A percentile compares a stretch with the other conserved stretches of the same genome.
phyloP scores from a whole-genome alignment of 2,797 vertebrate species.

The Hyperoplus immaculatus region DNA sequence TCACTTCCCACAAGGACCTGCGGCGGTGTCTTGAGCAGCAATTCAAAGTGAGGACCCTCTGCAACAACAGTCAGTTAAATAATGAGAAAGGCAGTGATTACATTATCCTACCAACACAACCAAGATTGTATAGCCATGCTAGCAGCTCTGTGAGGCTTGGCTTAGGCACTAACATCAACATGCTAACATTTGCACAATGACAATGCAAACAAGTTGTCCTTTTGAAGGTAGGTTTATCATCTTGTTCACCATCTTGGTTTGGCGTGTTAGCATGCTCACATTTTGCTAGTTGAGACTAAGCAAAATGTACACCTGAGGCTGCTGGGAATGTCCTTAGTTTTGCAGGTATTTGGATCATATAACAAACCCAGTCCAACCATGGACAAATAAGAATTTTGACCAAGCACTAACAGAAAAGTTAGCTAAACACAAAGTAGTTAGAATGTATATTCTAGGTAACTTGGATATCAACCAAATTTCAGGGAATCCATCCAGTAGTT shows the following conservation, averaged over 20 bases:
- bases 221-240: not conserved
- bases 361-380: not conserved
- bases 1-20: slow-evolving; percentile 56
- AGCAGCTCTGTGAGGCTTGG: not conserved
- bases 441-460: not conserved
- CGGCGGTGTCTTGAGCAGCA: slow-evolving; percentile 62
- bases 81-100: not conserved
- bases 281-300: not conserved
- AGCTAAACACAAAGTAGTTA: not conserved
- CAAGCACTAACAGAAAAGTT: not conserved
- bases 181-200: not conserved
- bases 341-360: not conserved
- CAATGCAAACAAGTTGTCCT: not conserved
- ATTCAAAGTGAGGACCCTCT: slow-evolving; percentile 66
- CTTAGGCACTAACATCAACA: not conserved
- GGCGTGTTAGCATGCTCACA: not conserved
- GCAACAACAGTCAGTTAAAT: slow-evolving; percentile 8
- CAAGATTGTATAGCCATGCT: not conserved
- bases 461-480: not conserved
- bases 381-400: not conserved
- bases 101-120: not conserved
- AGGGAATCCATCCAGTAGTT: not conserved
- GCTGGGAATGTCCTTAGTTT: not conserved
- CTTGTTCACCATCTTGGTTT: too few relatives aligned
- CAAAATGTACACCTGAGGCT: not conserved